Conservation (phyloP, 2,888 invertebrate genomes). For the Microctonus brassicae region DNA sequence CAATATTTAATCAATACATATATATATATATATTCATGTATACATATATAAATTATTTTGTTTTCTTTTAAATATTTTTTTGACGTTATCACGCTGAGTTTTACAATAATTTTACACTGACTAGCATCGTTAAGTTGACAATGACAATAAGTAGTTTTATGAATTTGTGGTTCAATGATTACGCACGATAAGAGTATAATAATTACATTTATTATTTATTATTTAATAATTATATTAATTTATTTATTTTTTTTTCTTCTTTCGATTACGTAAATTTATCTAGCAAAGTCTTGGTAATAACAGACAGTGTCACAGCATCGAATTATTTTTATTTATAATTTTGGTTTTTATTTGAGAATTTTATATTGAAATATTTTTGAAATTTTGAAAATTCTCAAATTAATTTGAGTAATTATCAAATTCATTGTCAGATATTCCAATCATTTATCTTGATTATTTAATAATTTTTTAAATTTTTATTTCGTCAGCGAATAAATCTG, state of each 20-base stretch:
- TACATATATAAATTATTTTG: constrained; percentile 30
- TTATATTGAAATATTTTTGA: neutral
- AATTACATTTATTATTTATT: constrained; percentile 47
- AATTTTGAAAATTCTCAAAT: constrained; percentile 11
- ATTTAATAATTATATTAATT: constrained; percentile 46
- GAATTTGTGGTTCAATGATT: constrained; percentile 14
- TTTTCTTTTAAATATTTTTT: constrained; percentile 30
- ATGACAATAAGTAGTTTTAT: constrained; percentile 46
- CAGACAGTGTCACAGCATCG: constrained; percentile 36
- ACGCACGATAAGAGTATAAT: constrained; percentile 27
- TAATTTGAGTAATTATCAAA: constrained; percentile 5
- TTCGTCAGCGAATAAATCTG: neutral
- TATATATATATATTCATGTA: constrained; percentile 24
- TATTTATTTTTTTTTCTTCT: no score
- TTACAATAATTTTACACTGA: constrained; percentile 51
- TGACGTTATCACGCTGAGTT: constrained; percentile 38
- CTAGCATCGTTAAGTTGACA: constrained; percentile 53
- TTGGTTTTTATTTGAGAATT: constrained; percentile 43
- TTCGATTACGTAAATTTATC: constrained; percentile 10
- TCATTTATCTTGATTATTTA: neutral
- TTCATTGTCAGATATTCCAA: neutral
- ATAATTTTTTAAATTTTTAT: neutral
- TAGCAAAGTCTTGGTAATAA: constrained; percentile 37
- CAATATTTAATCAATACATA: neutral
- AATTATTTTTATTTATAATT: constrained; percentile 31